Base-by-base conservation (phyloP, 2,113 vertebrate genomes). In the Microtus ochrogaster region DNA sequence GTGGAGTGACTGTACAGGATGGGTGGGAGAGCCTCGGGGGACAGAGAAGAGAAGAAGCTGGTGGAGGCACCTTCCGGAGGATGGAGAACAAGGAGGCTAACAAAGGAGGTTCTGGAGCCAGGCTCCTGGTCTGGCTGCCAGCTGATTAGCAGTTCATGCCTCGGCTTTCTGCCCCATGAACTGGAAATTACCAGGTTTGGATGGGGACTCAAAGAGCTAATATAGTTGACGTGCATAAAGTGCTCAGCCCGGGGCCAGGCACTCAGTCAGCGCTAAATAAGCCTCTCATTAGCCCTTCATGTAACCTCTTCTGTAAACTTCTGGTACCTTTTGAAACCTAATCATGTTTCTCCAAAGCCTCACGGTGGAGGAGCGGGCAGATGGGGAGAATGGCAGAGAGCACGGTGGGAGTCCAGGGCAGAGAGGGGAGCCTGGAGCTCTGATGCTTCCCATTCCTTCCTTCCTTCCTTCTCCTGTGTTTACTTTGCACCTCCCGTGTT, bases 301-400 rank as follows among this genome's bases (percentile, higher is more conserved):
- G 72, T 77, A 66, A 55, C 70, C 36, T 74, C 85, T 88, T 84
- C 88, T 90, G 30, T 95, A 65, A 96, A 86, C 55, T 39, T 49
- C 13, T 81, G 9, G 61, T 28, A 39, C 55, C 85, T 88, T 24
- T 0, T 41, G 66, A 74, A 63, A 73, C 84, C 72, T 68, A 72
- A 49, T 84, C 28, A 39, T 17, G 41, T 70, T 95, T 74, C 36
- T 66, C 91, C 89, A 44, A 17, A 91, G 14, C 19, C 58, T 55
- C 16, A 63, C 9, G 3, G 76, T 22, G 36, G 81, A 49, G 92
- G 76, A 92, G 22, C 5, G 12, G 52, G 44, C 76, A 77, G 92
- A 86, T 52, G 63, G 74, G 68, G 24, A 47, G 49, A 30, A 26
- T 5, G 5, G 55, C 83, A 13, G 84, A 79, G 68, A 52, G 55